A percentile compares a stretch with the other conserved stretches of the same genome.
Evolutionary conservation across 2,797 vertebrate species (phyloP).

Genomic region (Pangasius macronema): DNA sequence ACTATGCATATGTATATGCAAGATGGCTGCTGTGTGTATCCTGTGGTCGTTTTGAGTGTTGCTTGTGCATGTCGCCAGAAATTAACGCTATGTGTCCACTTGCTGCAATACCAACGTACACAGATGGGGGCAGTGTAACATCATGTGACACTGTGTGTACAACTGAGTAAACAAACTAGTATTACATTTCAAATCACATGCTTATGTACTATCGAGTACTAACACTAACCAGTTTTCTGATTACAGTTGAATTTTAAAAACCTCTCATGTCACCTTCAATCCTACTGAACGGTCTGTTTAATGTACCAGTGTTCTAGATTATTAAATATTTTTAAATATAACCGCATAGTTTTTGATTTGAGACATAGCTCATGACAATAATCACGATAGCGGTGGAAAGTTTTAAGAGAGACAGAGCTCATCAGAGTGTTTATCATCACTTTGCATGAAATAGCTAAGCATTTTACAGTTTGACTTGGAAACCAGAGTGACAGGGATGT

Average conservation of each 20-base stretch:
- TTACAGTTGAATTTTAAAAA: too few species aligned
- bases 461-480: not conserved
- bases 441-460: not conserved
- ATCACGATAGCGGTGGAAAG: not conserved
- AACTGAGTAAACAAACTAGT: not conserved
- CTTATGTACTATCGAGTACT: too few species aligned
- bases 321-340: too few species aligned
- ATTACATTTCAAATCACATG: too few species aligned
- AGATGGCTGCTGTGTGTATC: not conserved
- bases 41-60: not conserved
- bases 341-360: too few species aligned
- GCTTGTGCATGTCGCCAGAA: not conserved
- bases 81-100: not conserved
- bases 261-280: too few species aligned
- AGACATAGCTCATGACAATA: too few species aligned
- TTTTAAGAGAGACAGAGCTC: not conserved
- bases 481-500: too few species aligned
- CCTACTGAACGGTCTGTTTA: too few species aligned
- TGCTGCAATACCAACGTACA: not conserved
- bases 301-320: too few species aligned
- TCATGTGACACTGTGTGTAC: not conserved
- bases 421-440: not conserved
- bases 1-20: not conserved
- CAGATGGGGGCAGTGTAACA: not conserved
- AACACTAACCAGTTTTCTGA: too few species aligned